Percentiles rank a stretch among this genome's conserved stretches.
phyloP scores from a whole-genome alignment of 1,140 invertebrate species.

The Pachypeltis micranthus region DNA sequence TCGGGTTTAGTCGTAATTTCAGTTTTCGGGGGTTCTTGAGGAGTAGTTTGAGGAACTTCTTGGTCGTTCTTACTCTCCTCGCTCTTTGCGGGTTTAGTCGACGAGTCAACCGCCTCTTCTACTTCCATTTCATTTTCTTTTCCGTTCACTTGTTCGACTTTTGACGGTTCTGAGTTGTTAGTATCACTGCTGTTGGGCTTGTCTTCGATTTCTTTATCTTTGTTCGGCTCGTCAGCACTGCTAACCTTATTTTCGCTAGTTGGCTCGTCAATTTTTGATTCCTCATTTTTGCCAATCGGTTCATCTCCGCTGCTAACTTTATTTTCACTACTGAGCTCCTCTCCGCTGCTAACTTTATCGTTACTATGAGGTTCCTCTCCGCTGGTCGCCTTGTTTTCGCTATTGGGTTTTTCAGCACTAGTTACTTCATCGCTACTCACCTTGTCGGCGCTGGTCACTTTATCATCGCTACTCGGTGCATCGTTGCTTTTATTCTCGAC shows the following conservation, averaged over 20 bases:
- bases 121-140: background rate
- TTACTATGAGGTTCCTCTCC: background rate
- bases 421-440: background rate
- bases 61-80: too few species aligned
- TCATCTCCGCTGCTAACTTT: conserved; percentile 13
- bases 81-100: too few species aligned
- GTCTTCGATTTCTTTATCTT: too few species aligned
- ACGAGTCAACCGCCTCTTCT: background rate
- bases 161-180: too few species aligned
- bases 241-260: background rate
- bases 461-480: background rate
- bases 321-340: background rate
- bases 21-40: too few species aligned
- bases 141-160: background rate
- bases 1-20: too few species aligned
- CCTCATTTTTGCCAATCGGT: conserved; percentile 9
- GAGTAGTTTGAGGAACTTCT: too few species aligned
- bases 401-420: conserved; percentile 1
- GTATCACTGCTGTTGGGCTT: too few species aligned
- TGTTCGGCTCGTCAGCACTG: too few species aligned
- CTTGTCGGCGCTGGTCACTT: background rate
- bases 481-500: background rate
- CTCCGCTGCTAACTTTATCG: background rate
- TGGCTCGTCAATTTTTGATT: background rate
- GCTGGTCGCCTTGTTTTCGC: background rate